phyloP scores from a whole-genome alignment of 1,140 invertebrate genomes.

The Trachymyrmex septentrionalis region DNA sequence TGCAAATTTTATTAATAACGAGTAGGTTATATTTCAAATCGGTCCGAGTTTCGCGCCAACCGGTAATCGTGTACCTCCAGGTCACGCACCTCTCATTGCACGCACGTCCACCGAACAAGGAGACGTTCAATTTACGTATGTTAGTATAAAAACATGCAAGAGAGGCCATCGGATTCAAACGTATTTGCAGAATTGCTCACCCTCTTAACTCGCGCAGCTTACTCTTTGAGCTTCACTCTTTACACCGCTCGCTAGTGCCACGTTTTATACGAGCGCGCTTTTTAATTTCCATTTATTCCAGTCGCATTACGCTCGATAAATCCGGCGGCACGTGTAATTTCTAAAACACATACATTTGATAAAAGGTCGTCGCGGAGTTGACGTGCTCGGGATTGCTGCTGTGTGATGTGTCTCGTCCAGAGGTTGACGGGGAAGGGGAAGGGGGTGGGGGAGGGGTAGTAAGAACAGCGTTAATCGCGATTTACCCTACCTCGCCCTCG shows the following conservation, averaged over 20 bases:
- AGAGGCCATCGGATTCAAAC: slow-evolving; percentile 20
- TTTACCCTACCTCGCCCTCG: slow-evolving; percentile 55
- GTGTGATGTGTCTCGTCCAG: slow-evolving; percentile 57
- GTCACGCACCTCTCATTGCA: slow-evolving; percentile 72
- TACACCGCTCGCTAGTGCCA: not conserved
- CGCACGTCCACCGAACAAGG: slow-evolving; percentile 49
- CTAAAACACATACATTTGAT: slow-evolving; percentile 74
- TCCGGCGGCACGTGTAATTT: slow-evolving; percentile 67
- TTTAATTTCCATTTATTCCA: slow-evolving; percentile 57
- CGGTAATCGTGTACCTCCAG: slow-evolving; percentile 74
- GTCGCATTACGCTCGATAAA: slow-evolving; percentile 67
- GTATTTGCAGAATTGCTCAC: slow-evolving; percentile 16
- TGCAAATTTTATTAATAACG: slow-evolving; percentile 84
- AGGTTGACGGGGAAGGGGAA: slow-evolving; percentile 4
- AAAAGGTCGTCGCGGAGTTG: slow-evolving; percentile 65
- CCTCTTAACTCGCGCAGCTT: slow-evolving; percentile 8
- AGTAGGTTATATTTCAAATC: slow-evolving; percentile 81
- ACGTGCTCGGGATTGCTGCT: slow-evolving; percentile 25
- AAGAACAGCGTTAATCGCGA: slow-evolving; percentile 67
- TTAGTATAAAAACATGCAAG: slow-evolving; percentile 20
- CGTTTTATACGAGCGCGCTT: slow-evolving; percentile 19
- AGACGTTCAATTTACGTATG: slow-evolving; percentile 34
- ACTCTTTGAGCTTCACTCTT: not conserved
- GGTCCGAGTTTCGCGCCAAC: slow-evolving; percentile 75
- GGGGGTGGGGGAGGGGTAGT: not conserved